A percentile compares a stretch with the other conserved stretches of the same genome.
Conservation (phyloP, 2,797 vertebrate genomes). For the Avahi laniger region DNA sequence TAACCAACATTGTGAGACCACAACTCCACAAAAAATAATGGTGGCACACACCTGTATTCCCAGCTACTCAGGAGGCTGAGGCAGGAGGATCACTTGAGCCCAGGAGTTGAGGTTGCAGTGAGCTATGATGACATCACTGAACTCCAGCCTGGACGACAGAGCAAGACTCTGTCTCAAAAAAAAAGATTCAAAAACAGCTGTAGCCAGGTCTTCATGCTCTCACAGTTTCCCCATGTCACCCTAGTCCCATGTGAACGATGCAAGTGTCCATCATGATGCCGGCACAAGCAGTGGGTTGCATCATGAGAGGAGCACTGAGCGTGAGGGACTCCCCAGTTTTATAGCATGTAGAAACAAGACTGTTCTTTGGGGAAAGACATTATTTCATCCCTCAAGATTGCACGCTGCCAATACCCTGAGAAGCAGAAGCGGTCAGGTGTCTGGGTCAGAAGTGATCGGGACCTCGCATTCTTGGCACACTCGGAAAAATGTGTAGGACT, state of each 20-base stretch:
- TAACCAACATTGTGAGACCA: neutral
- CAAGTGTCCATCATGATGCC: rapidly evolving
- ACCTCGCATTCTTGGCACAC: neutral
- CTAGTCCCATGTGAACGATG: rapidly evolving
- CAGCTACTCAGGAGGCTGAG: neutral
- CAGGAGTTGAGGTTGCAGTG: neutral
- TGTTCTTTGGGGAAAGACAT: neutral
- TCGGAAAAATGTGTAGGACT: neutral
- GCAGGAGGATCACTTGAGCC: neutral
- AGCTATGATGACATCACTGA: neutral
- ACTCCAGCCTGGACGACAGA: neutral
- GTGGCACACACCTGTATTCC: neutral
- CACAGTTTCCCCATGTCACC: neutral
- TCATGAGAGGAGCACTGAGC: neutral
- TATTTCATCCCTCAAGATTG: neutral
- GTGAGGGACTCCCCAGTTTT: neutral
- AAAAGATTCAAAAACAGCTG: neutral
- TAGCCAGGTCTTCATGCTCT: neutral
- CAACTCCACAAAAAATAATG: neutral
- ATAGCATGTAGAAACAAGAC: neutral
- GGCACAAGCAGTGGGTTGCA: rapidly evolving
- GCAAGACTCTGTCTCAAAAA: neutral
- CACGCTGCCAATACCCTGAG: neutral
- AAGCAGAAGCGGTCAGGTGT: neutral
- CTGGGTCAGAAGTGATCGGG: neutral